These are phyloP conservation scores for Dryoscopus gambensis DNA, from an alignment of 2,113 vertebrate genomes.

Conservation along the genomic window DNA sequence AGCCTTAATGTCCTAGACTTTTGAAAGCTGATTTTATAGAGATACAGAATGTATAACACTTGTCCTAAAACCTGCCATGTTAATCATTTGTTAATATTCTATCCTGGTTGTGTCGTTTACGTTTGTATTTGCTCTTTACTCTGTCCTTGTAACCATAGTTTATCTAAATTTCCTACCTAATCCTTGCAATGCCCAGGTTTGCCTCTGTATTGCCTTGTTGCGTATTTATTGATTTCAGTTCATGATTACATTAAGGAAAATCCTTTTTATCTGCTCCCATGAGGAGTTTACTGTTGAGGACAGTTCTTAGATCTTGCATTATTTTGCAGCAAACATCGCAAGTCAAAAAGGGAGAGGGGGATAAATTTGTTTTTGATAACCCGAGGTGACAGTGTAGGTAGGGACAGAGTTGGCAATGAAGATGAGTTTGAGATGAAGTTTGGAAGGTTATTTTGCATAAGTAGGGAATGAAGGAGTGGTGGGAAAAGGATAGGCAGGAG, in stretches of 20 bases:
- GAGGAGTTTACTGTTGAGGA: not conserved
- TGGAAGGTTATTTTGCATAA: not conserved
- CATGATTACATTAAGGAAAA: not conserved
- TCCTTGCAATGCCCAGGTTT: not conserved
- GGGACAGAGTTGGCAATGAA: not conserved
- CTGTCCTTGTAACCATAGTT: not conserved
- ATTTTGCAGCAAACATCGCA: not conserved
- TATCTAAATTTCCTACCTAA: not conserved
- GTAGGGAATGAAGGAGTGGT: fast-evolving
- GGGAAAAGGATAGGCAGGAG: not conserved
- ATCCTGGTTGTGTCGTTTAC: not conserved
- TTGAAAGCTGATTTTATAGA: not conserved
- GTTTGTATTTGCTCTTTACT: not conserved
- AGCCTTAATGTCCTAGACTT: not conserved
- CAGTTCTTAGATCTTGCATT: not conserved
- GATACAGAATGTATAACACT: not conserved
- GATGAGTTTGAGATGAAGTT: not conserved
- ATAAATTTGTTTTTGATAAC: not conserved
- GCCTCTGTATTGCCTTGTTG: not conserved
- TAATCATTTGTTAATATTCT: not conserved
- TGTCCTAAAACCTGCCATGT: not conserved
- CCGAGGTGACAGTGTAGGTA: fast-evolving
- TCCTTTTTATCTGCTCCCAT: not conserved
- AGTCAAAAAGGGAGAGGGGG: not conserved
- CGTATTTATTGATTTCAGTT: not conserved